A percentile compares a stretch with the other conserved stretches of the same genome.
phyloP scores from a whole-genome alignment of 2,113 vertebrate species.

The Rhinopithecus roxellana region DNA sequence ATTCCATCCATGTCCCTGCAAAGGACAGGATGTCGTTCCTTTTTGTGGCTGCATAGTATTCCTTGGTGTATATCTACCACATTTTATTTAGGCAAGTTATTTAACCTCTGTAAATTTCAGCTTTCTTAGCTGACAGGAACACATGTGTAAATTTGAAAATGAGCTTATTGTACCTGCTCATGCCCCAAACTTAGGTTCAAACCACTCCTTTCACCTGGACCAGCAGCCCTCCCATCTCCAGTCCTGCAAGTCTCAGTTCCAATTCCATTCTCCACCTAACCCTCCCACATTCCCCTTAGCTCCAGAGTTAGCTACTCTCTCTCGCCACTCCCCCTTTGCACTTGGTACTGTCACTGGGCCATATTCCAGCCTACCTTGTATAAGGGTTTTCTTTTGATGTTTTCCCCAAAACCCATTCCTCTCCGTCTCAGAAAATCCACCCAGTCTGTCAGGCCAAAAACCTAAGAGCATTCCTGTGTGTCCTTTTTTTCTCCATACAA shows the following conservation, averaged over 20 bases:
- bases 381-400: slow-evolving; percentile 17
- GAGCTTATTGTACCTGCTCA: background rate
- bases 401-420: background rate
- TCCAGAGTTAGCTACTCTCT: background rate
- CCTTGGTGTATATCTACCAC: too few relatives aligned
- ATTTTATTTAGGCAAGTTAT: background rate
- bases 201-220: background rate
- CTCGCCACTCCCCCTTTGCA: background rate
- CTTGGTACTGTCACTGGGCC: background rate
- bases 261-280: background rate
- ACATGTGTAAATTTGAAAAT: slow-evolving; percentile 18
- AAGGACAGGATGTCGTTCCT: too few relatives aligned
- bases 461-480: background rate
- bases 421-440: slow-evolving; percentile 9
- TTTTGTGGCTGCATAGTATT: too few relatives aligned
- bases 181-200: background rate
- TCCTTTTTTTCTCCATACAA: background rate
- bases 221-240: background rate
- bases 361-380: background rate
- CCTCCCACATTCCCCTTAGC: background rate
- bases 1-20: too few relatives aligned
- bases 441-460: background rate
- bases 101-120: background rate
- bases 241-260: background rate
- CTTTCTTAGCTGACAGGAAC: slow-evolving; percentile 1